Conservation (phyloP, 2,888 invertebrate genomes). For the Polydrusus pterygomalis region DNA sequence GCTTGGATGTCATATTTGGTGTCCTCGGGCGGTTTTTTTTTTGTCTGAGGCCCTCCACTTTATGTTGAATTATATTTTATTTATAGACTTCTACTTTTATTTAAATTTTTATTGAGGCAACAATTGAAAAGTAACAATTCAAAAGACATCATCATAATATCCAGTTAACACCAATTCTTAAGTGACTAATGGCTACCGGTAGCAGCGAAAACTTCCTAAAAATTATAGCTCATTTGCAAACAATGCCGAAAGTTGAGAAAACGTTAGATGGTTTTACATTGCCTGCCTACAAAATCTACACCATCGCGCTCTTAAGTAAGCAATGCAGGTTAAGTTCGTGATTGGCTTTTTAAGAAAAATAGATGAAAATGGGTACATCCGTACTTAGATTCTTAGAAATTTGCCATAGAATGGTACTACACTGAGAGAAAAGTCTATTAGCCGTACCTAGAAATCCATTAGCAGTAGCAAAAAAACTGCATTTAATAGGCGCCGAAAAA, state of each 20-base stretch:
- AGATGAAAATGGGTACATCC: neutral
- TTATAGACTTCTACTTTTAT: too few species aligned
- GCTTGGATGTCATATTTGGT: too few species aligned
- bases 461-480: too few species aligned
- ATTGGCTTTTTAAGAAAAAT: neutral
- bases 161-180: slow-evolving; percentile 1
- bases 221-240: slow-evolving; percentile 38
- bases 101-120: neutral
- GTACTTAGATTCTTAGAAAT: neutral
- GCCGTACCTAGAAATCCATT: too few species aligned
- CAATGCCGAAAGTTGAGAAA: slow-evolving; percentile 33
- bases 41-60: too few species aligned
- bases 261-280: slow-evolving; percentile 5
- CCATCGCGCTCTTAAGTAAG: slow-evolving; percentile 33
- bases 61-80: too few species aligned
- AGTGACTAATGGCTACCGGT: slow-evolving; percentile 27
- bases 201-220: slow-evolving; percentile 18
- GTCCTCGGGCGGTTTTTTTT: too few species aligned
- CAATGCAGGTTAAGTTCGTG: slow-evolving; percentile 28
- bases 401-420: too few species aligned
- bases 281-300: slow-evolving; percentile 24
- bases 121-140: neutral
- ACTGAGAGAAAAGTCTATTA: too few species aligned
- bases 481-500: too few species aligned
- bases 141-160: slow-evolving; percentile 2